Conservation (phyloP, 2,797 vertebrate species). For the Fratercula arctica region DNA sequence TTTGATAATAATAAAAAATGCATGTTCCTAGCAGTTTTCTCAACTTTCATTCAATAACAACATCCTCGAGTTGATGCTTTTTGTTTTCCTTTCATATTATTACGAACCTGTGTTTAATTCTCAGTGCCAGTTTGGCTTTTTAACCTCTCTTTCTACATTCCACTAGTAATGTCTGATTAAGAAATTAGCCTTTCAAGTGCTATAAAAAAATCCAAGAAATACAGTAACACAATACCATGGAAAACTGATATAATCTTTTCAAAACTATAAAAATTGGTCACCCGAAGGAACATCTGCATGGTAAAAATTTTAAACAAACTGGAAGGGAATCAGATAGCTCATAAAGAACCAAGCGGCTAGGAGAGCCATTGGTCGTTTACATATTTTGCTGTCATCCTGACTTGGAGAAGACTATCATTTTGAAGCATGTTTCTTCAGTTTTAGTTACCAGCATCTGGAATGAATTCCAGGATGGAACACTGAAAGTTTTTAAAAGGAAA, state of each 20-base stretch:
- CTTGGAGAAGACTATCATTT: constrained; percentile 73
- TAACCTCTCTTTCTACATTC: constrained; percentile 81
- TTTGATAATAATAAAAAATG: constrained; percentile 86
- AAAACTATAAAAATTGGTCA: constrained; percentile 99
- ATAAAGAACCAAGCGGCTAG: constrained; percentile 81
- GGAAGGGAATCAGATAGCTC: constrained; percentile 92
- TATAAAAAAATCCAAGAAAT: constrained; percentile 85
- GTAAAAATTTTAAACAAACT: constrained; percentile 98
- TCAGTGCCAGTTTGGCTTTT: constrained; percentile 84
- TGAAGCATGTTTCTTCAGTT: constrained; percentile 76
- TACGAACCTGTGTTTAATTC: constrained; percentile 91
- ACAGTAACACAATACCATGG: constrained; percentile 98
- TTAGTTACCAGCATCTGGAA: constrained; percentile 85
- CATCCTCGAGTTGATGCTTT: constrained; percentile 84
- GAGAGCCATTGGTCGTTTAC: constrained; percentile 70
- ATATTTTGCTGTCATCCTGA: constrained; percentile 79
- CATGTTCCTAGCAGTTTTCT: constrained; percentile 81
- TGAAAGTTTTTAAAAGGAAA: constrained; percentile 80
- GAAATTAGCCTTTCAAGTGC: constrained; percentile 86
- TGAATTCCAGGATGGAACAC: constrained; percentile 79
- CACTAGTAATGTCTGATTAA: constrained; percentile 79
- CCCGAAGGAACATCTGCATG: constrained; percentile 97
- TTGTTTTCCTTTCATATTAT: constrained; percentile 91
- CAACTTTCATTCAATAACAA: constrained; percentile 80
- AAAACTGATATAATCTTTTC: constrained; percentile 99